These are phyloP conservation scores for Azorinus chamasolen DNA, from an alignment of 2,888 invertebrate genomes.

Conservation along the genomic window DNA sequence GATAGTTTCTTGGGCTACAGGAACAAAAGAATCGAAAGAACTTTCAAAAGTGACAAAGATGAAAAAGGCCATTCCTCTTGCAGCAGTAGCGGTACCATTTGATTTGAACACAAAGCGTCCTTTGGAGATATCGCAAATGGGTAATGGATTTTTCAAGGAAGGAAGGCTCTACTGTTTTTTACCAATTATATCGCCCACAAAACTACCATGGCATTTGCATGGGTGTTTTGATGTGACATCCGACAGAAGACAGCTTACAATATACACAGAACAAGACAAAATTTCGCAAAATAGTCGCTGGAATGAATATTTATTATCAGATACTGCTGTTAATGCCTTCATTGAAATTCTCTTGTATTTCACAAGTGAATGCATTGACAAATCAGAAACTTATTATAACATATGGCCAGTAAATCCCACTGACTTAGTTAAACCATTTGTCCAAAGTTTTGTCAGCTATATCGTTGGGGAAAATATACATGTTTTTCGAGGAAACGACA, in stretches of 20 bases:
- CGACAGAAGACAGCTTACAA: slow-evolving; percentile 74
- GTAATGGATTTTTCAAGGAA: not conserved
- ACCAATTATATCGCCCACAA: slow-evolving; percentile 79
- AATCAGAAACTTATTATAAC: not conserved
- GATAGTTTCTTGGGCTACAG: slow-evolving; percentile 48
- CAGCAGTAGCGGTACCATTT: slow-evolving; percentile 74
- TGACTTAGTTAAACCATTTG: not conserved
- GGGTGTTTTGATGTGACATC: slow-evolving; percentile 81
- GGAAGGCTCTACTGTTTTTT: slow-evolving; percentile 70
- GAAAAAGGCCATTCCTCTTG: slow-evolving; percentile 67
- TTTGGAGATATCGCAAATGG: not conserved
- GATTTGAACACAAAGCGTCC: not conserved
- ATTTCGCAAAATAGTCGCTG: slow-evolving; percentile 28
- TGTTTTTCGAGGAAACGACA: slow-evolving; percentile 35
- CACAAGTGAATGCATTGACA: not conserved
- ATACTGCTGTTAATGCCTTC: slow-evolving; percentile 55
- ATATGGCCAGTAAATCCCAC: slow-evolving; percentile 10
- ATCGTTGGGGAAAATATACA: slow-evolving; percentile 9
- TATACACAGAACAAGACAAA: slow-evolving; percentile 79
- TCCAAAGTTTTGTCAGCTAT: slow-evolving; percentile 25
- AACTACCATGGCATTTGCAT: slow-evolving; percentile 81
- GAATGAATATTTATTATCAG: slow-evolving; percentile 58
- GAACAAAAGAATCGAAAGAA: slow-evolving; percentile 10
- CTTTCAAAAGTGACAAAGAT: not conserved
- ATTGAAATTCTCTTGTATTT: slow-evolving; percentile 38